A percentile compares a stretch with the other conserved stretches of the same genome.
These are phyloP conservation scores for Nephotettix cincticeps DNA, from an alignment of 1,140 invertebrate genomes.

Conservation along the genomic window DNA sequence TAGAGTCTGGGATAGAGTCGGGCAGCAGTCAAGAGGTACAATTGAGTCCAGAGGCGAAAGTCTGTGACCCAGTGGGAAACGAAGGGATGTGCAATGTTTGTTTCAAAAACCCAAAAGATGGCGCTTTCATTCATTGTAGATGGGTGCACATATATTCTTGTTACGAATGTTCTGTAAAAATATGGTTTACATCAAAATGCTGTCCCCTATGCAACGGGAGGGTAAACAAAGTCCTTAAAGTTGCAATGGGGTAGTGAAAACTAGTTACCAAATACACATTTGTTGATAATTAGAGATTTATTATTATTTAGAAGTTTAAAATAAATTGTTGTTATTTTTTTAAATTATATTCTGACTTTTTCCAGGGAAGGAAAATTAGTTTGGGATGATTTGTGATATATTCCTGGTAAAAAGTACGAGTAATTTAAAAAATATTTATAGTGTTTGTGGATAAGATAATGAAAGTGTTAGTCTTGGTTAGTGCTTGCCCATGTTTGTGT, in stretches of 20 bases:
- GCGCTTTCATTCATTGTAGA: not conserved
- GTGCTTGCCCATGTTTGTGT: too few relatives aligned
- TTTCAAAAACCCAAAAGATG: not conserved
- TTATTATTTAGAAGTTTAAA: not conserved
- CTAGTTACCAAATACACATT: not conserved
- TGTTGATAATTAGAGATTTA: not conserved
- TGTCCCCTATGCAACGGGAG: not conserved
- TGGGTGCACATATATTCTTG: not conserved
- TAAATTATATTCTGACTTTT: not conserved
- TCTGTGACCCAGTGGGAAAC: not conserved
- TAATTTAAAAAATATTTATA: not conserved
- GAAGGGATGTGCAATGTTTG: not conserved
- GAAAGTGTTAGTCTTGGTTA: too few relatives aligned
- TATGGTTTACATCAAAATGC: slow-evolving; percentile 5
- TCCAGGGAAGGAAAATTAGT: not conserved
- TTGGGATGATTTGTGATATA: not conserved
- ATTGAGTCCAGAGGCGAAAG: not conserved
- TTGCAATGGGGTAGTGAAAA: not conserved
- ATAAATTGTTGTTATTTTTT: not conserved
- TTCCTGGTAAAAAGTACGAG: not conserved
- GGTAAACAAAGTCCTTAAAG: not conserved
- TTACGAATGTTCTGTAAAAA: not conserved
- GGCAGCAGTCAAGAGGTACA: not conserved
- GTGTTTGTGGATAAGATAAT: not conserved
- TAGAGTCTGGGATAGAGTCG: not conserved